Percentiles rank a stretch among this genome's conserved stretches.
phyloP scores from a whole-genome alignment of 2,113 vertebrate species.

The Corydoras sp. region DNA sequence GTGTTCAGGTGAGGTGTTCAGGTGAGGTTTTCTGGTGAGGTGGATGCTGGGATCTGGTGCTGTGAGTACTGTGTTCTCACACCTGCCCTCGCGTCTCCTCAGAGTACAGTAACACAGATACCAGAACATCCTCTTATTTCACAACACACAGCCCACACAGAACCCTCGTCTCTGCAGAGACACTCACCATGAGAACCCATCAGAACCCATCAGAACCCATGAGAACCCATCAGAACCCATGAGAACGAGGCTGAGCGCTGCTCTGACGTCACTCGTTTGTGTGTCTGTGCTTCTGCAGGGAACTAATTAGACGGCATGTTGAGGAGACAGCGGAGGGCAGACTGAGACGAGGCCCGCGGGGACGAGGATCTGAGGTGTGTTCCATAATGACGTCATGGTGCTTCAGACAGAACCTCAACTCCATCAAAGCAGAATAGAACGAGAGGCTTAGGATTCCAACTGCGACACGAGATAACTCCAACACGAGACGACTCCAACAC shows the following conservation, averaged over 20 bases:
- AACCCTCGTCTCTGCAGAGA: conserved; percentile 1
- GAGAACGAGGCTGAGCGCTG: too few relatives aligned
- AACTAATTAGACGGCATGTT: background rate
- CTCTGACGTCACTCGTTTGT: background rate
- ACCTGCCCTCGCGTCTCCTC: background rate
- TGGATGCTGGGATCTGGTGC: background rate
- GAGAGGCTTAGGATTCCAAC: too few relatives aligned
- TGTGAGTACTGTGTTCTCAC: background rate
- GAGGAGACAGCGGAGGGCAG: background rate
- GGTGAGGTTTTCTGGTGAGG: too few relatives aligned
- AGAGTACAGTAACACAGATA: background rate
- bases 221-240: background rate
- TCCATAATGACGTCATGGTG: background rate
- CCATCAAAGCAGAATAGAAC: too few relatives aligned
- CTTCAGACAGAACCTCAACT: background rate
- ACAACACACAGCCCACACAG: conserved; percentile 13
- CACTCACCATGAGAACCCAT: background rate
- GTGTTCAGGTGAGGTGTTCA: too few relatives aligned
- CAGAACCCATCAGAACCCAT: too few relatives aligned
- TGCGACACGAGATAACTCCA: too few relatives aligned
- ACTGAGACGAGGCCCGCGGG: background rate
- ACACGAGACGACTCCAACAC: too few relatives aligned
- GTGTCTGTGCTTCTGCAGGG: conserved; percentile 1
- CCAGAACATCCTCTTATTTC: conserved; percentile 1
- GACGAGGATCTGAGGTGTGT: background rate